Evolutionary conservation across 1,140 invertebrate genomes (phyloP).

Genomic region (Drosophila cardini): DNA sequence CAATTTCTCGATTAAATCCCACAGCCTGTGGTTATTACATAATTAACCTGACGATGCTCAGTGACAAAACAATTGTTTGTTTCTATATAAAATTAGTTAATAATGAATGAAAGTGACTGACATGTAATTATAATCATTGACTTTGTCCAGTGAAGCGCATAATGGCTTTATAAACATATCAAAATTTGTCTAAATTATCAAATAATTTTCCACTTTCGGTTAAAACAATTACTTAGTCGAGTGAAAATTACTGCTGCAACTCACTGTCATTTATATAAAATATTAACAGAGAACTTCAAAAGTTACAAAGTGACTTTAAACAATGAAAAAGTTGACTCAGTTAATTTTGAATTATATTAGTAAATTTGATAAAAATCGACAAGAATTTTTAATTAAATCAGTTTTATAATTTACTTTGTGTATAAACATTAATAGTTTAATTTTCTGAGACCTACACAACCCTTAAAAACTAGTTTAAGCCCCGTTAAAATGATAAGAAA

Average conservation of each 20-base stretch:
- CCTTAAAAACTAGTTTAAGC: constrained; percentile 9
- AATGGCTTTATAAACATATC: constrained; percentile 7
- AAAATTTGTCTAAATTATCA: constrained; percentile 1
- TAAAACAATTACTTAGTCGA: neutral
- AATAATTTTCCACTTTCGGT: neutral
- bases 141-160: neutral
- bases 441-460: constrained; percentile 1
- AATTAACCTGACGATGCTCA: constrained; percentile 52
- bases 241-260: neutral
- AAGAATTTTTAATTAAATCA: too few species aligned
- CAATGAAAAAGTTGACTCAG: neutral
- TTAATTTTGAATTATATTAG: too few species aligned
- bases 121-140: constrained; percentile 40
- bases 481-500: neutral
- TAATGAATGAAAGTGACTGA: constrained; percentile 31
- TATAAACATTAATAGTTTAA: constrained; percentile 1
- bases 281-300: neutral
- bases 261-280: neutral
- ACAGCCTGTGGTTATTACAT: constrained; percentile 46
- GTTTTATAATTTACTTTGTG: too few species aligned
- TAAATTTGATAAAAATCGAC: too few species aligned
- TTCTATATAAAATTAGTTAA: constrained; percentile 2
- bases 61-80: neutral
- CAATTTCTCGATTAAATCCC: constrained; percentile 66
- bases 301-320: neutral